phyloP scores from a whole-genome alignment of 2,888 invertebrate species.

The Parasteatoda lunata region DNA sequence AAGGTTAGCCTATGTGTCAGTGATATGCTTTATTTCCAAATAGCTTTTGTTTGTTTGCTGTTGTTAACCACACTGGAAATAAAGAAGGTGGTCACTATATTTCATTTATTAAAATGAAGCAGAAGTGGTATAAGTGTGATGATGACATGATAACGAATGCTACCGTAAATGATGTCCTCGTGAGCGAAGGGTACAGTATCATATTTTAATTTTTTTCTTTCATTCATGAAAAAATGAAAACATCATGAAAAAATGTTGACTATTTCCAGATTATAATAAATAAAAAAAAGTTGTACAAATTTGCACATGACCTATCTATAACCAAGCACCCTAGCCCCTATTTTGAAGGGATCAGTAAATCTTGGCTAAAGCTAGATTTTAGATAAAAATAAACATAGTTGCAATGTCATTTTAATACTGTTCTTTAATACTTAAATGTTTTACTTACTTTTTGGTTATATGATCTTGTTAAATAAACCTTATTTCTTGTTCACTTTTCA shows the following conservation, averaged over 20 bases:
- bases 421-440: no score
- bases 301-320: background rate
- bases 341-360: no score
- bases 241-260: no score
- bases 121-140: slow-evolving; percentile 97
- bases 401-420: no score
- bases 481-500: no score
- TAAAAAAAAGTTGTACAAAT: background rate
- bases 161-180: slow-evolving; percentile 90
- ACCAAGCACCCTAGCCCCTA: no score
- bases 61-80: slow-evolving; percentile 95
- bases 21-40: no score
- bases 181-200: slow-evolving; percentile 89
- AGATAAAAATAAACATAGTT: no score
- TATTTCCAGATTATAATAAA: background rate
- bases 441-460: no score
- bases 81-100: slow-evolving; percentile 96
- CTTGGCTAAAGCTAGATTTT: no score
- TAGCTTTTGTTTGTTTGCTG: slow-evolving; percentile 95
- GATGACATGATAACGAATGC: slow-evolving; percentile 94
- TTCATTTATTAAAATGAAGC: slow-evolving; percentile 82
- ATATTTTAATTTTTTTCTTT: background rate
- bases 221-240: background rate
- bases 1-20: background rate
- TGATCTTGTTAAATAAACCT: no score